phyloP scores from a whole-genome alignment of 2,888 invertebrate genomes.

The Ophion ventricosus region DNA sequence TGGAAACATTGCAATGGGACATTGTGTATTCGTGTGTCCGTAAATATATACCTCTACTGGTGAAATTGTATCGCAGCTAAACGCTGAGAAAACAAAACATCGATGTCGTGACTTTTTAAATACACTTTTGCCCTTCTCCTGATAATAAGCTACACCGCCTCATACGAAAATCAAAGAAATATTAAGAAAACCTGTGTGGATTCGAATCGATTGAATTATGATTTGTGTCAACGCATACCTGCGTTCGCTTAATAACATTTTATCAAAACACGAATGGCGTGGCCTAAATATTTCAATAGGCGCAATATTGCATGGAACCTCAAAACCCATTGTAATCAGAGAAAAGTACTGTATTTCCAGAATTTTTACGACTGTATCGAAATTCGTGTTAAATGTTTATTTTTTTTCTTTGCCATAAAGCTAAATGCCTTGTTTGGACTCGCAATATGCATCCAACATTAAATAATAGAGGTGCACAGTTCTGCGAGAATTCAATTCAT shows the following conservation, averaged over 20 bases:
- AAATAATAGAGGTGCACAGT: neutral
- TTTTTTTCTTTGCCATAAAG: neutral
- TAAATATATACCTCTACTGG: no score
- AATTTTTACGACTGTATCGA: neutral
- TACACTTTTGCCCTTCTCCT: neutral
- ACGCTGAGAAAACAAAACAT: slow-evolving; percentile 14
- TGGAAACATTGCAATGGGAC: no score
- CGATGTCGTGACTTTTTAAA: slow-evolving; percentile 18
- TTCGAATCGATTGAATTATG: no score
- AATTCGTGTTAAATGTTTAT: no score
- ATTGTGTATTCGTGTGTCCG: no score
- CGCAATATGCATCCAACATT: neutral
- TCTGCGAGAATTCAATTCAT: neutral
- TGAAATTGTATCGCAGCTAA: neutral
- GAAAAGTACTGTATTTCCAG: neutral
- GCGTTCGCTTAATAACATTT: neutral
- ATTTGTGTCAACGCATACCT: no score
- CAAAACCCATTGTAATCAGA: neutral
- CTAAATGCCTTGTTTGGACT: neutral
- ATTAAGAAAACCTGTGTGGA: neutral
- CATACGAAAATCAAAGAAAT: slow-evolving; percentile 1
- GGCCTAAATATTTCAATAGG: slow-evolving; percentile 58
- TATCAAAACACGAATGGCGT: slow-evolving; percentile 41
- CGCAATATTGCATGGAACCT: neutral
- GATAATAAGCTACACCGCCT: neutral